Percentiles rank a stretch among this genome's conserved stretches.
phyloP scores from a whole-genome alignment of 2,888 invertebrate genomes.

The Apantesis nais region DNA sequence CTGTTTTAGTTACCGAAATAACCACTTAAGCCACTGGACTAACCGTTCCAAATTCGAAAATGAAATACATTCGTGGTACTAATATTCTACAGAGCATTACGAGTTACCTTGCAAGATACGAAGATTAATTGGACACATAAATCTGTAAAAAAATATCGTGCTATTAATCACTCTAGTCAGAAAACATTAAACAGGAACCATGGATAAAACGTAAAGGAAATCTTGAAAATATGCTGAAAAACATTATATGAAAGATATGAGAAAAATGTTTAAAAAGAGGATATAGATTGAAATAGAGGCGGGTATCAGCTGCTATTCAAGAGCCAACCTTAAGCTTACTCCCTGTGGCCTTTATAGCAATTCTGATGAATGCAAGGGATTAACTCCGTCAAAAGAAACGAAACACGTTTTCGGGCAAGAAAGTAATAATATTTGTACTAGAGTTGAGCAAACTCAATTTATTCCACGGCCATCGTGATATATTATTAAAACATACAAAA shows the following conservation, averaged over 20 bases:
- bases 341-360: conserved; percentile 47
- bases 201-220: conserved; percentile 7
- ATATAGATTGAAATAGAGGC: conserved; percentile 35
- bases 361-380: conserved; percentile 57
- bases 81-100: conserved; percentile 23
- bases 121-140: not conserved
- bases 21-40: not conserved
- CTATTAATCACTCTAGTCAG: conserved; percentile 1
- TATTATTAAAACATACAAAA: conserved; percentile 13
- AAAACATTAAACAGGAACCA: not conserved
- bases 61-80: conserved; percentile 16
- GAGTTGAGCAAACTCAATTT: conserved; percentile 43
- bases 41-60: conserved; percentile 4
- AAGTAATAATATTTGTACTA: conserved; percentile 39
- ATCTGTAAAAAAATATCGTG: not conserved
- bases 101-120: not conserved
- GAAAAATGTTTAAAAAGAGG: conserved; percentile 45
- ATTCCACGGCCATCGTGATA: conserved; percentile 18
- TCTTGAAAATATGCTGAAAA: conserved; percentile 34
- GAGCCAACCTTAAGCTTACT: conserved; percentile 53
- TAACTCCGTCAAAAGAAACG: conserved; percentile 48
- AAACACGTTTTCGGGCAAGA: conserved; percentile 34
- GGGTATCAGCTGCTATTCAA: conserved; percentile 47
- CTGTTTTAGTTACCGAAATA: not conserved
- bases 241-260: conserved; percentile 39